phyloP scores from a whole-genome alignment of 2,797 vertebrate genomes.

The Ciconia nigra region DNA sequence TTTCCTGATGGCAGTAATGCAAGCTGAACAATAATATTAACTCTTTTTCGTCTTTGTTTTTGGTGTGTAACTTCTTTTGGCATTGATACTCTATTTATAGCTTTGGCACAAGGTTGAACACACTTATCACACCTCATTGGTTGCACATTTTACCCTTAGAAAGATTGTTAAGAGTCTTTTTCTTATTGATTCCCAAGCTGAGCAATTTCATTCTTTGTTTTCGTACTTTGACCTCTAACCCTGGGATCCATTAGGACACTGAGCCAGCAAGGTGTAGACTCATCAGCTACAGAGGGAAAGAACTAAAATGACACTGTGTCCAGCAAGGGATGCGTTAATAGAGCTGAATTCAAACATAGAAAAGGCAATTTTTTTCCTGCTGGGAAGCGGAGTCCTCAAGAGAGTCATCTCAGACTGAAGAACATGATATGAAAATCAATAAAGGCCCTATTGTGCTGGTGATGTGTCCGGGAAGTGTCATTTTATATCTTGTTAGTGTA shows the following conservation, averaged over 20 bases:
- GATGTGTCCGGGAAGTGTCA: slow-evolving; percentile 80
- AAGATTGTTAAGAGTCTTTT: slow-evolving; percentile 52
- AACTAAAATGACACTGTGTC: slow-evolving; percentile 77
- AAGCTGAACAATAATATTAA: background rate
- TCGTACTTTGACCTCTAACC: slow-evolving; percentile 71
- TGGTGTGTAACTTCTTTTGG: background rate
- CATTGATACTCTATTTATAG: slow-evolving; percentile 36
- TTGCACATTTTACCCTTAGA: slow-evolving; percentile 57
- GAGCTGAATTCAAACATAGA: slow-evolving; percentile 77
- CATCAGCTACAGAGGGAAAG: slow-evolving; percentile 72
- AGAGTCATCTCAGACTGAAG: slow-evolving; percentile 74
- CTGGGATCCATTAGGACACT: slow-evolving; percentile 74
- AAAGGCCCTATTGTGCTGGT: slow-evolving; percentile 72
- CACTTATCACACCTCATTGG: slow-evolving; percentile 48
- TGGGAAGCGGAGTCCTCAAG: slow-evolving; percentile 78
- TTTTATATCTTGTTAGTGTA: slow-evolving; percentile 76
- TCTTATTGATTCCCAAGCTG: slow-evolving; percentile 69
- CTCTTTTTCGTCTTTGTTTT: slow-evolving; percentile 20
- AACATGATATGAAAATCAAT: slow-evolving; percentile 85
- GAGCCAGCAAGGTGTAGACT: slow-evolving; percentile 71
- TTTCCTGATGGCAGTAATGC: background rate
- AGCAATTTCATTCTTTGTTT: slow-evolving; percentile 68
- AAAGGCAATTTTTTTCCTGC: slow-evolving; percentile 78
- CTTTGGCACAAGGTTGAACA: slow-evolving; percentile 28
- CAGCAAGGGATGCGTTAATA: slow-evolving; percentile 75